Conservation (phyloP, 2,888 invertebrate genomes). For the Oegoconia quadripuncta region DNA sequence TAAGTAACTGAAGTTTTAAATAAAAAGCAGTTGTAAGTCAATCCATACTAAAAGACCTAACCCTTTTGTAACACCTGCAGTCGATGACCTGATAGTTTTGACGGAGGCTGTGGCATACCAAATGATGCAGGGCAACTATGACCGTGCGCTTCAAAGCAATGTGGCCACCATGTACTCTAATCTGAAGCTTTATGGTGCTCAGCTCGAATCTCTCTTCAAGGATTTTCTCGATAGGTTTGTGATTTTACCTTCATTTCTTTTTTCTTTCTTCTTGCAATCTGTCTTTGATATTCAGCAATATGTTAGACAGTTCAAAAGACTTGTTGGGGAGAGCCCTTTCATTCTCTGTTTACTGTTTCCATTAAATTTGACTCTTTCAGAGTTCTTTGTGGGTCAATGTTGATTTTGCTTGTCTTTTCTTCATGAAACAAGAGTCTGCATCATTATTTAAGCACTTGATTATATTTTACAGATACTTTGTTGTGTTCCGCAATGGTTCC, state of each 20-base stretch:
- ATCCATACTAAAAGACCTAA: not conserved
- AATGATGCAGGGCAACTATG: slow-evolving; percentile 86
- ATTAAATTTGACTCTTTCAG: too few relatives aligned
- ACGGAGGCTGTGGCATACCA: slow-evolving; percentile 90
- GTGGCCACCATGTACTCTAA: slow-evolving; percentile 89
- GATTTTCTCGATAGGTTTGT: slow-evolving; percentile 87
- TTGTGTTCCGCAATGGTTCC: slow-evolving; percentile 92
- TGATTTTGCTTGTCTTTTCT: too few relatives aligned
- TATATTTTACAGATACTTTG: slow-evolving; percentile 86
- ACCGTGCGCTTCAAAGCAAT: slow-evolving; percentile 84
- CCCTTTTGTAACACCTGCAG: slow-evolving; percentile 59
- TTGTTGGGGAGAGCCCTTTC: too few relatives aligned
- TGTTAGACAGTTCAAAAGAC: too few relatives aligned
- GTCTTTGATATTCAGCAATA: too few relatives aligned
- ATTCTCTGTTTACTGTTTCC: not conserved
- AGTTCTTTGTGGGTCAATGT: too few relatives aligned
- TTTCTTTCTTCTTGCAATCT: too few relatives aligned
- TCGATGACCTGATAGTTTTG: slow-evolving; percentile 89
- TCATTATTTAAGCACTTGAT: slow-evolving; percentile 28
- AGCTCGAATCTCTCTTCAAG: slow-evolving; percentile 89
- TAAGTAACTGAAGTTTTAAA: too few relatives aligned
- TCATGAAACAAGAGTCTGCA: too few relatives aligned
- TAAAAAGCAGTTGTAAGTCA: too few relatives aligned
- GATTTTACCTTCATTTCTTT: too few relatives aligned
- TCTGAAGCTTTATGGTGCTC: slow-evolving; percentile 88